Evolutionary conservation across 2,113 vertebrate genomes (phyloP).

Genomic region (Callipepla californica): DNA sequence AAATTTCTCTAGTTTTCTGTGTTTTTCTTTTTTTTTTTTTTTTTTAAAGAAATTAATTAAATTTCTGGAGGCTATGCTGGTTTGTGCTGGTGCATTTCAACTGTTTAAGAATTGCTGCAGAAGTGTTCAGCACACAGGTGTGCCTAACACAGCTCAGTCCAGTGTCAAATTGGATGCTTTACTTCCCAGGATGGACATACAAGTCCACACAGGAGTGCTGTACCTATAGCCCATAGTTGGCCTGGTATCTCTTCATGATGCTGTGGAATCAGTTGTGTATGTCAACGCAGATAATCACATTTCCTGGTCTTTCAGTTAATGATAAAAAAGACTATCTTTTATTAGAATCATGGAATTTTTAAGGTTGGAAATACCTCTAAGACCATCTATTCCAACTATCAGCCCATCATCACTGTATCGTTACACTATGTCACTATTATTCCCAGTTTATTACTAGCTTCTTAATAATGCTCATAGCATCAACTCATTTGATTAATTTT

Average conservation of each 20-base stretch:
- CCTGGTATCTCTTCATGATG: not conserved
- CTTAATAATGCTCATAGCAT: not conserved
- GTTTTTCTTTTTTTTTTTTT: not conserved
- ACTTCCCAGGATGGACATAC: not conserved
- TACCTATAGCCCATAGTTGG: not conserved
- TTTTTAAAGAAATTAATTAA: not conserved
- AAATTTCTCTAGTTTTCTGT: not conserved
- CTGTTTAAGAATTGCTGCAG: not conserved
- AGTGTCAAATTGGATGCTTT: not conserved
- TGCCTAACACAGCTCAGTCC: not conserved
- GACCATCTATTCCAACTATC: too few species aligned
- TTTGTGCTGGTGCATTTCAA: not conserved
- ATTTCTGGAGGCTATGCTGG: not conserved
- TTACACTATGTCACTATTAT: not conserved
- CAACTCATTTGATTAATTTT: slow-evolving; percentile 18
- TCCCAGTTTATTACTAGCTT: not conserved
- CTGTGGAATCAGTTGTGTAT: not conserved
- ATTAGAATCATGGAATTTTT: too few species aligned
- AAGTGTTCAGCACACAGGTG: accelerated
- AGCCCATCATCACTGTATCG: too few species aligned
- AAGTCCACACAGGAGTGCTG: not conserved
- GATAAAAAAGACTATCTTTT: not conserved
- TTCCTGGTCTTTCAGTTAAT: not conserved
- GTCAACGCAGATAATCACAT: not conserved
- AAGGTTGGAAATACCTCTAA: too few species aligned